These are phyloP conservation scores for Trypoxylus dichotomus DNA, from an alignment of 1,140 invertebrate genomes.

Conservation along the genomic window DNA sequence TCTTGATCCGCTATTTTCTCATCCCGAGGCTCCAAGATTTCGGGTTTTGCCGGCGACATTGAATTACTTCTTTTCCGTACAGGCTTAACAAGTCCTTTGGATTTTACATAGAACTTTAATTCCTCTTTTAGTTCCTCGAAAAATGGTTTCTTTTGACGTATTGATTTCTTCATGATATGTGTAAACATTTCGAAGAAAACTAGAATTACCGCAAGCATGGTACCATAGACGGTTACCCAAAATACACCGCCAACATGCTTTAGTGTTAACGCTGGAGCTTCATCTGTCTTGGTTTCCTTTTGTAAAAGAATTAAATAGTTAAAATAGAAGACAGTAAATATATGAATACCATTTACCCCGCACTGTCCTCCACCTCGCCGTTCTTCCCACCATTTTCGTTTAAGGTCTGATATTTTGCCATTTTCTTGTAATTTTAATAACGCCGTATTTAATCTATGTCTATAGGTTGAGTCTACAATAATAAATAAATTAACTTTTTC, in stretches of 20 bases:
- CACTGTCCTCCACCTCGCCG: conserved; percentile 75
- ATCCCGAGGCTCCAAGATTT: neutral
- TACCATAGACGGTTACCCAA: conserved; percentile 49
- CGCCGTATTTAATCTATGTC: conserved; percentile 72
- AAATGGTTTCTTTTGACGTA: conserved; percentile 41
- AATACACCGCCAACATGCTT: conserved; percentile 71
- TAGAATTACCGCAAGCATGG: conserved; percentile 41
- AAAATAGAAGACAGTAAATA: conserved; percentile 10
- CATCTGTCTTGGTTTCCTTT: conserved; percentile 51
- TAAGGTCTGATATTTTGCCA: conserved; percentile 72
- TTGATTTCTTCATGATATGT: conserved; percentile 42
- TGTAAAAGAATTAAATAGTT: conserved; percentile 41
- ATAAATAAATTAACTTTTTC: conserved; percentile 11
- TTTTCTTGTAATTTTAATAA: conserved; percentile 81
- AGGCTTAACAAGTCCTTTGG: conserved; percentile 73
- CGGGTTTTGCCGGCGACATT: neutral
- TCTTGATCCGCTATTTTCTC: neutral
- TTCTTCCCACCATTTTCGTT: conserved; percentile 88
- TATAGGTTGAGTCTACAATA: conserved; percentile 71
- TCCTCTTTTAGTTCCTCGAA: conserved; percentile 52
- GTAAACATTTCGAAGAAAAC: conserved; percentile 47
- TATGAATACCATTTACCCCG: conserved; percentile 54
- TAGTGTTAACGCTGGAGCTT: conserved; percentile 58
- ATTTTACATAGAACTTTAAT: conserved; percentile 70
- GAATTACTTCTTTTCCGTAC: conserved; percentile 4